Evolutionary conservation across 1,140 invertebrate genomes (phyloP), one percentile per base, ranked within the genome.

Genomic region (Heterodera schachtii): DNA sequence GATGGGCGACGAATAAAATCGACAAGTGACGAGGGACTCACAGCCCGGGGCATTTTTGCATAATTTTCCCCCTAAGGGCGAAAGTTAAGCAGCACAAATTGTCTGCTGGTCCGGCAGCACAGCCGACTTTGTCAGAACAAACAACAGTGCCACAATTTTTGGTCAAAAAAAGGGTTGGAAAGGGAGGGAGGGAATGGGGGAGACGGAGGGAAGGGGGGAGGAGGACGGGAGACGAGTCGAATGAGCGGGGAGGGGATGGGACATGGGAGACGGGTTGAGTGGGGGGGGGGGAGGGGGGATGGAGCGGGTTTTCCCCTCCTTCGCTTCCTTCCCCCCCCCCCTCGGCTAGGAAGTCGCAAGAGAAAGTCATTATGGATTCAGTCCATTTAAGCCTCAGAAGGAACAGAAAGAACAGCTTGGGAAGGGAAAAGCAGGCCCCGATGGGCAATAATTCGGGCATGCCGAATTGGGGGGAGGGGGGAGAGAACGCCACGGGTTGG

Each of bases 331-430:
- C 31, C 31, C 31, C 31, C 31, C 31, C 31, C 31, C 31, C 31
- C 31, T 31, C 31, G 31, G 31, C 31, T 31, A 9, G 19, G 31
- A 9, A 46, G 69, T 71, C n/a, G n/a, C 13, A 11, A 46, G 31
- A 11, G 13, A 41, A 71, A 71, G 69, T 43, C 69, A 71, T 71
- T 71, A 71, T 71, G 69, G 69, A 71, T 71, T 41, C 69, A 71
- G 41, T 71, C 69, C 69, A 71, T 71, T 71, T 71, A 71, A 41
- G 69, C 69, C 57, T 19, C 11, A 60, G 57, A 16, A 60, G 57
- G 11, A 60, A 60, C 57, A 60, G 57, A 60, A 60, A 60, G 57
- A 60, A 60, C 57, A 60, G 57, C 57, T 60, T 60, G 57, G 19
- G 57, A 60, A 31, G 31, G 31, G 31, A 60, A 60, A 60, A 19